phyloP scores from a whole-genome alignment of 2,888 invertebrate genomes.

The Carterocephalus palaemon region DNA sequence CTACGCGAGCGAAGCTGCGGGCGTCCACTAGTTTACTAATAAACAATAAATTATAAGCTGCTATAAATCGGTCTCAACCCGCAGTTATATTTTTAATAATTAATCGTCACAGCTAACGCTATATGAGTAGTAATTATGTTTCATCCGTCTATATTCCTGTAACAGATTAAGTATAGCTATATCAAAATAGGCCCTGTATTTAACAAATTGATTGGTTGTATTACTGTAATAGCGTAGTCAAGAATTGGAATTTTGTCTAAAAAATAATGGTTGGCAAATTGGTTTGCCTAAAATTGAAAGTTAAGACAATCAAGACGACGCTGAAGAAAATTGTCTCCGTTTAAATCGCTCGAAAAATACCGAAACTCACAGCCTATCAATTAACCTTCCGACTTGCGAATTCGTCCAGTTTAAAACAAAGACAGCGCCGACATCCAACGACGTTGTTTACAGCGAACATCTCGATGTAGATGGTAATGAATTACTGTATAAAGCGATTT shows the following conservation, averaged over 20 bases:
- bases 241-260: conserved; percentile 2
- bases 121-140: too few relatives aligned
- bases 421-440: conserved; percentile 25
- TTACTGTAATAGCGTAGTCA: too few relatives aligned
- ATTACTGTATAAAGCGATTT: conserved; percentile 34
- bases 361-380: conserved; percentile 25
- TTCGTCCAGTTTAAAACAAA: conserved; percentile 27
- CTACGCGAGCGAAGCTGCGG: too few relatives aligned
- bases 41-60: too few relatives aligned
- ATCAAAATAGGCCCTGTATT: too few relatives aligned
- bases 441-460: conserved; percentile 33
- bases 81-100: too few relatives aligned
- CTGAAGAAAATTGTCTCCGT: conserved; percentile 19
- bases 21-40: too few relatives aligned
- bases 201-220: too few relatives aligned
- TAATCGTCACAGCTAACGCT: too few relatives aligned
- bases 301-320: conserved; percentile 13
- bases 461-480: conserved; percentile 35
- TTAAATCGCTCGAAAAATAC: conserved; percentile 11
- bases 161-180: too few relatives aligned
- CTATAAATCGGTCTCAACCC: too few relatives aligned
- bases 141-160: too few relatives aligned
- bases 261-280: conserved; percentile 14
- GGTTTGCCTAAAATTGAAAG: conserved; percentile 16
- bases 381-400: conserved; percentile 26